Conservation (phyloP, 30 jellyfish, hydroid and myxozoan genomes). For the Nemopilema nomurai region DNA sequence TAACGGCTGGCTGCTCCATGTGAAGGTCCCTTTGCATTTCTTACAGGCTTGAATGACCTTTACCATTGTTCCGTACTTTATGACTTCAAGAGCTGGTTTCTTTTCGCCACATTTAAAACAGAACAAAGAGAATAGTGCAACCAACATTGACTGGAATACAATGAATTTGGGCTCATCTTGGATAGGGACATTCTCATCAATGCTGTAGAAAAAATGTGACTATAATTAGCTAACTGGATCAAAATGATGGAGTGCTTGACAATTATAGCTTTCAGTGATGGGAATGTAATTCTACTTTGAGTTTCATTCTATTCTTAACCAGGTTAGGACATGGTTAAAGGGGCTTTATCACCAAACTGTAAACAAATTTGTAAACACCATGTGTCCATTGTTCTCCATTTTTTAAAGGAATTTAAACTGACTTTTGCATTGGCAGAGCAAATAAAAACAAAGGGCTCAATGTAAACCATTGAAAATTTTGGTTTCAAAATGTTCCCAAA, state of each 20-base stretch:
- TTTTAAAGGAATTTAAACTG: not conserved
- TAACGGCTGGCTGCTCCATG: constrained; percentile 42
- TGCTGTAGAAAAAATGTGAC: constrained; percentile 10
- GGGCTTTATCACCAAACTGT: not conserved
- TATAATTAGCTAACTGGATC: not conserved
- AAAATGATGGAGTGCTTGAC: constrained; percentile 6
- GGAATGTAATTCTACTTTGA: not conserved
- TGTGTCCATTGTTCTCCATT: not conserved
- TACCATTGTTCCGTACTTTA: constrained; percentile 45
- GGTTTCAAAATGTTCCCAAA: constrained; percentile 3
- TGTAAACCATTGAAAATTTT: not conserved
- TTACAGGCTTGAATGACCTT: constrained; percentile 34
- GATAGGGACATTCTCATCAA: constrained; percentile 14
- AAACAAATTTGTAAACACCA: not conserved
- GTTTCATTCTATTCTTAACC: not conserved
- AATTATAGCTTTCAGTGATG: not conserved
- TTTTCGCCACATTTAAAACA: constrained; percentile 32
- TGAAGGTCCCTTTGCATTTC: constrained; percentile 12
- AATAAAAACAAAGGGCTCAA: not conserved
- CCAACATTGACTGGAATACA: constrained; percentile 35
- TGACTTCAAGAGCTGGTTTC: constrained; percentile 32
- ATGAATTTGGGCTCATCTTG: constrained; percentile 44
- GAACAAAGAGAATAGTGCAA: constrained; percentile 29
- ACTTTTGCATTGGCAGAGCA: not conserved
- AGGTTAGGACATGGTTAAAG: not conserved